Base-by-base conservation (phyloP, 2,888 invertebrate species). In the Tiphia femorata region DNA sequence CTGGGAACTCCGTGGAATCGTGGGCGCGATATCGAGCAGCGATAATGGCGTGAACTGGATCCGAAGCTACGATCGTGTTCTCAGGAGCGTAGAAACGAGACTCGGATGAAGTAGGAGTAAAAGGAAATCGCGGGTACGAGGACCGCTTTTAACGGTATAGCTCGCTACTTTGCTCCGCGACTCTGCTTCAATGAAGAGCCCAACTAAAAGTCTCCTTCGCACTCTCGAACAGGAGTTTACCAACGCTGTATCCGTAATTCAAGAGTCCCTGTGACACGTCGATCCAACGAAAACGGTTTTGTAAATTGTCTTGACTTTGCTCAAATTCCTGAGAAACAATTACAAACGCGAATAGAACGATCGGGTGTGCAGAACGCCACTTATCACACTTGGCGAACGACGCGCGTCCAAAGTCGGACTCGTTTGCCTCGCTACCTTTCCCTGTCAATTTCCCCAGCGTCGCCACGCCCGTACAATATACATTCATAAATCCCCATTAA, bases 121-220 rank as follows among this genome's bases (percentile, higher is more conserved):
- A 56, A 53, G 56, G 48, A n/a, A 38, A 50, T 49, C 25, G 41
- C 56, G 30, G 44, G 50, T 35, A 38, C 49, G 47, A 25, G 21
- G 59, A 53, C 23, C 38, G 53, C 47, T 58, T 44, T 55, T 60
- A 65, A 65, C 64, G 64, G 64, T 64, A 58, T 60, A 49, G 27
- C 33, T 35, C 16, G 29, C 4, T 43, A 37, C 33, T 48, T 25
- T 19, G 55, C 48, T 62, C 56, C 46, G 43, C 41, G 43, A 30
- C 35, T 42, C n/a, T 30, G 8, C 44, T 47, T 30, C 51, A 33
- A 30, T 20, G 40, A 59, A 47, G n/a, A n/a, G 23, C 27, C 30
- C 12, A 14, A 14, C 29, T 27, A 6, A 53, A 25, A 48, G 38
- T 10, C 35, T 38, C 33, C 33, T 54, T 41, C 37, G 30, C 29